These are phyloP conservation scores for Anguilla rostrata DNA, from an alignment of 2,113 vertebrate genomes.

Conservation along the genomic window DNA sequence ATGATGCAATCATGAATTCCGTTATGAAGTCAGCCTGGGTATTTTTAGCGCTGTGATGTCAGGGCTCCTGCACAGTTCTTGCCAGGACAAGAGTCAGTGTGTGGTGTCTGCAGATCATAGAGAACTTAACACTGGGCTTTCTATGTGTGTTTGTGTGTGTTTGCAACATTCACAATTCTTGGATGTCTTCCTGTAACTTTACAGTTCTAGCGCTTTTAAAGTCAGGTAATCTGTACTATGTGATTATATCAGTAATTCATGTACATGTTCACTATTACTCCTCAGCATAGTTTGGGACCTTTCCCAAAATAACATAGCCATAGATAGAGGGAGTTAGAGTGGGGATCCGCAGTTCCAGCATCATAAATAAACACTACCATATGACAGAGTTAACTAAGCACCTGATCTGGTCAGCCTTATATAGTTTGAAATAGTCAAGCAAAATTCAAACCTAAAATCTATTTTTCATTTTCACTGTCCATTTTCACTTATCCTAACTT, in stretches of 20 bases:
- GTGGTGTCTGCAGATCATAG: neutral
- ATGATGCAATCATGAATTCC: conserved; percentile 51
- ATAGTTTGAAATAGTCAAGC: neutral
- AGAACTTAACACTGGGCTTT: neutral
- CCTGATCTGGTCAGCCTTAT: neutral
- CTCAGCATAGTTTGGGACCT: neutral
- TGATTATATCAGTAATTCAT: neutral
- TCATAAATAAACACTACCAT: neutral
- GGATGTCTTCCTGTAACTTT: neutral
- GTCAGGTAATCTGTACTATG: neutral
- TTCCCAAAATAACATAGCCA: conserved; percentile 9
- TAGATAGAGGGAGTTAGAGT: neutral
- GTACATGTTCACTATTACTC: neutral
- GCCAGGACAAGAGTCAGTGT: conserved; percentile 27
- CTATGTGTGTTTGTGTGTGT: neutral
- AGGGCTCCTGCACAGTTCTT: conserved; percentile 42
- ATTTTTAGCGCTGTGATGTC: conserved; percentile 62
- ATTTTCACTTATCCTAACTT: neutral
- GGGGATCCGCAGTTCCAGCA: neutral
- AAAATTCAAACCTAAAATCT: neutral
- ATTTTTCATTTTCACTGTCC: neutral
- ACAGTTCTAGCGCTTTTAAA: neutral
- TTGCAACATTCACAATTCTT: neutral
- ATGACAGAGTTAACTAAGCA: neutral
- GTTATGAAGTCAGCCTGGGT: conserved; percentile 43